Evolutionary conservation across 2,888 invertebrate species (phyloP), one percentile per base, ranked within the genome.

Genomic region (Sarcophaga caerulescens): DNA sequence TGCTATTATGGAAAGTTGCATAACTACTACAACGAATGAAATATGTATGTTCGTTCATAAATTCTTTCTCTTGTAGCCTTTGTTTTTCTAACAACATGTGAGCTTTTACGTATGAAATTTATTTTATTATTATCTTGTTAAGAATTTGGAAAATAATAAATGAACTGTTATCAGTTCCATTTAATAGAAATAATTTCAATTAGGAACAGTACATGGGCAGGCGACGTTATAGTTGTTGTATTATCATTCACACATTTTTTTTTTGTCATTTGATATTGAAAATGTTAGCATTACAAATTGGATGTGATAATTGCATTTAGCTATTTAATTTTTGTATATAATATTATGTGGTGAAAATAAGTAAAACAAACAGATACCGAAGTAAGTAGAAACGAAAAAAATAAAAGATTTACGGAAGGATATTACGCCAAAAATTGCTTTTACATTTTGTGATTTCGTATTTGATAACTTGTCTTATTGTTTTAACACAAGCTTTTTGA

Each of bases 1-100:
- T 44, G 73, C 17, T 71, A 59, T 62, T 73, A 21, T 44, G 45
- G 23, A 73, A 62, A 47, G 25, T 75, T 75, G 63, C 63, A 65
- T 65, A 75, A 75, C 45, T 52, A 17, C 45, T 35, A 35, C 35
- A 8, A 35, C 10, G 8, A 35, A 35, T 35, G 8, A 35, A 75
- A 47, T 75, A 47, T 47, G 3, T 62, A 44, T 73, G 59, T 70
- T 70, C 17, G 52, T 70, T 70, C 25, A 70, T 23, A 70, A 25
- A 23, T 70, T 23, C 47, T 52, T 52, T 57, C 11, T 4, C 11
- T 68, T 44, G 21, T 21, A 19, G 11, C 19, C 14, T 19, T 21
- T 65, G 44, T 44, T 25, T 66, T 66, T 66, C 35, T 35, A n/a
- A 66, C 25, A n/a, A 25, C 10, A 44, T 52, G 12, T 52, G 52